Conservation (phyloP, 2,797 vertebrate genomes). For the Chromis chromis region DNA sequence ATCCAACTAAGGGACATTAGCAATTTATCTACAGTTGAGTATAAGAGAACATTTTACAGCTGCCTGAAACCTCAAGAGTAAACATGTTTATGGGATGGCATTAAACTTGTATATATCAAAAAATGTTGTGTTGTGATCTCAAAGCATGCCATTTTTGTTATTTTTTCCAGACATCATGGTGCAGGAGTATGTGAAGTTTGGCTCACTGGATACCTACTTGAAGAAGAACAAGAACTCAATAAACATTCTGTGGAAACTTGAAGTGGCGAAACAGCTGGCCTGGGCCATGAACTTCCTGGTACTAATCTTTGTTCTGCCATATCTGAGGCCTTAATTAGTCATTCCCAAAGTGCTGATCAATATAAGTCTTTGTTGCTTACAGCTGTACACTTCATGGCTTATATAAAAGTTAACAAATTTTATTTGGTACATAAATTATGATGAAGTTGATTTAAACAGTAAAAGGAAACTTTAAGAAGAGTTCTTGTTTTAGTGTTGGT, state of each 20-base stretch:
- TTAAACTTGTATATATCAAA: too few relatives aligned
- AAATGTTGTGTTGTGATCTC: background rate
- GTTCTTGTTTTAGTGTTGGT: background rate
- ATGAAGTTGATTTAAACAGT: too few relatives aligned
- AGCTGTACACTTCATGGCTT: background rate
- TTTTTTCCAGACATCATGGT: slow-evolving; percentile 91
- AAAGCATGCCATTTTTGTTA: background rate
- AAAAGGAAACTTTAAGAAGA: background rate
- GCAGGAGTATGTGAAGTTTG: slow-evolving; percentile 96
- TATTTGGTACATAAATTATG: background rate
- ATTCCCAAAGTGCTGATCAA: slow-evolving; percentile 1
- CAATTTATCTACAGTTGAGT: background rate
- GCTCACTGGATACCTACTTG: slow-evolving; percentile 95
- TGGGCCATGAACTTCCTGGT: slow-evolving; percentile 99
- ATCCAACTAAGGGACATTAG: background rate
- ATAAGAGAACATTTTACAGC: background rate
- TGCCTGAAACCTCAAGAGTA: background rate
- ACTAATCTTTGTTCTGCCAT: slow-evolving; percentile 52
- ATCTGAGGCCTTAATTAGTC: background rate
- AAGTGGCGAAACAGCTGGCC: slow-evolving; percentile 96
- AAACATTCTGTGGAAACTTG: slow-evolving; percentile 97
- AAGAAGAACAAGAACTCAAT: slow-evolving; percentile 93
- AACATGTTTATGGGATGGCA: background rate
- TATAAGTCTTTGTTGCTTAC: background rate
- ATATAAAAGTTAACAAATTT: background rate